Percentiles rank a stretch among this genome's conserved stretches.
phyloP scores from a whole-genome alignment of 1,140 invertebrate species.

The Lamellibrachia luymesi region DNA sequence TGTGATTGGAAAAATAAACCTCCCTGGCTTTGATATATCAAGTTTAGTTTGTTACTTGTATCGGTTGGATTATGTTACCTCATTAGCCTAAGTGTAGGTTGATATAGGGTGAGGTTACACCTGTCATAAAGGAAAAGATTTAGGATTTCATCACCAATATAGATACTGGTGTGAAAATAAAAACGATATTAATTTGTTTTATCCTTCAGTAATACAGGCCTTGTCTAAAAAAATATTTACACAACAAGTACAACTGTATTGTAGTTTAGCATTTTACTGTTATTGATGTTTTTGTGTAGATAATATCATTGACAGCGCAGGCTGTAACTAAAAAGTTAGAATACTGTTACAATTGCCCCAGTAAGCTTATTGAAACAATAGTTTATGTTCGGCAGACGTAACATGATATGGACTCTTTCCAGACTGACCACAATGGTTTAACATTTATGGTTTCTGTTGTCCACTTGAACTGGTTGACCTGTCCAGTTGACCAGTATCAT shows the following conservation, averaged over 20 bases:
- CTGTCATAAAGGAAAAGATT: background rate
- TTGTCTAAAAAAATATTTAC: too few relatives aligned
- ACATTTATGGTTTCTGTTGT: background rate
- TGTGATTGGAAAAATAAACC: background rate
- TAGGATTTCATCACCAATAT: background rate
- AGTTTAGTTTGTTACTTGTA: background rate
- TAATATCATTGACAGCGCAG: too few relatives aligned
- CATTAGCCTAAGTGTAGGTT: background rate
- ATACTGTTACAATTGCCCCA: too few relatives aligned
- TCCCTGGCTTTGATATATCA: background rate
- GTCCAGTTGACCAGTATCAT: background rate
- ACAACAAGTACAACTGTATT: too few relatives aligned
- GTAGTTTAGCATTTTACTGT: too few relatives aligned
- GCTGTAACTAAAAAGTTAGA: too few relatives aligned
- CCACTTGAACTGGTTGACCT: background rate
- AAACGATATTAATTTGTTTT: background rate
- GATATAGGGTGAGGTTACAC: background rate
- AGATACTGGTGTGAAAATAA: background rate
- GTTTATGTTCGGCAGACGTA: background rate
- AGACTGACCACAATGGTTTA: background rate
- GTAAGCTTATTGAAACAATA: too few relatives aligned
- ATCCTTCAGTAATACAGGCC: background rate
- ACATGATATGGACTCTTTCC: background rate
- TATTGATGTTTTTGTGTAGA: too few relatives aligned
- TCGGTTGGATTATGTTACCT: background rate